phyloP scores from a whole-genome alignment of 2,797 vertebrate species.

The Odontamblyopus rebecca region DNA sequence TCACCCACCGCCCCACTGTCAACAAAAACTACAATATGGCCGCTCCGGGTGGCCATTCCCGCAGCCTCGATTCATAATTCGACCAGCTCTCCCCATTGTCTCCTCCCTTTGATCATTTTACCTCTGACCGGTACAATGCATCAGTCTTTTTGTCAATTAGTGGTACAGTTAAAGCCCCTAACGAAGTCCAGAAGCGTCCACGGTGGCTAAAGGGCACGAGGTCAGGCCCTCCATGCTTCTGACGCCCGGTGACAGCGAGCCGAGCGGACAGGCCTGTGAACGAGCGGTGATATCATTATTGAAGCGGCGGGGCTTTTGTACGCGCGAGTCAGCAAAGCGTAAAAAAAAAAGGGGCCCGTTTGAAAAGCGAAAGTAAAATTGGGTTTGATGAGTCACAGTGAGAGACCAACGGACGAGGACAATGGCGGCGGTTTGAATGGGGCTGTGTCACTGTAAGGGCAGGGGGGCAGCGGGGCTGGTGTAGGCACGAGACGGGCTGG shows the following conservation, averaged over 20 bases:
- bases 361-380: slow-evolving; percentile 36
- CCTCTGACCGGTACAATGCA: slow-evolving; percentile 77
- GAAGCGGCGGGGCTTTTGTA: slow-evolving; percentile 48
- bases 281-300: slow-evolving; percentile 59
- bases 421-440: slow-evolving; percentile 34
- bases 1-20: slow-evolving; percentile 53
- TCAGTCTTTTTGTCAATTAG: slow-evolving; percentile 73
- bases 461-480: slow-evolving; percentile 4
- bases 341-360: slow-evolving; percentile 25
- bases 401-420: slow-evolving; percentile 48
- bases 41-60: slow-evolving; percentile 65
- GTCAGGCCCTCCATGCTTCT: slow-evolving; percentile 47
- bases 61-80: slow-evolving; percentile 71
- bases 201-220: slow-evolving; percentile 54
- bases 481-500: neutral
- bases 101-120: slow-evolving; percentile 73
- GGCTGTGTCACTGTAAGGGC: slow-evolving; percentile 15
- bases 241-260: slow-evolving; percentile 71
- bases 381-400: slow-evolving; percentile 55
- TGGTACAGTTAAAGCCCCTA: slow-evolving; percentile 59
- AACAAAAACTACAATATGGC: slow-evolving; percentile 74
- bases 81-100: slow-evolving; percentile 71
- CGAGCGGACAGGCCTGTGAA: slow-evolving; percentile 50
- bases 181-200: slow-evolving; percentile 69
- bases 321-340: slow-evolving; percentile 51